phyloP scores from a whole-genome alignment of 2,888 invertebrate species.

The Meteorus cinctellus region DNA sequence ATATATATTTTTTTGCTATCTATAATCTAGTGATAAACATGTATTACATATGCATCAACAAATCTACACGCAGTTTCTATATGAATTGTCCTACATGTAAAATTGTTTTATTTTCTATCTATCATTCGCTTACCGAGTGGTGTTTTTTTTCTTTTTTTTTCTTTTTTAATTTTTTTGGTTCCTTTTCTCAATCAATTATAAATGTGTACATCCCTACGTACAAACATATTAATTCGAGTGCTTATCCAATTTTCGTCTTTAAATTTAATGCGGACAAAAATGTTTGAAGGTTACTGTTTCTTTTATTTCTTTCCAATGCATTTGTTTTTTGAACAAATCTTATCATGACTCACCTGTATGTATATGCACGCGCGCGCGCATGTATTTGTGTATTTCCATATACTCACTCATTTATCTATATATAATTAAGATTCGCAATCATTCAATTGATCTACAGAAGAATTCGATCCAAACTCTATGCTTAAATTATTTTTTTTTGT shows the following conservation, averaged over 20 bases:
- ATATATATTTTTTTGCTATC: neutral
- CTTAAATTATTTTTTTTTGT: neutral
- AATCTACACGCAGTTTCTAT: neutral
- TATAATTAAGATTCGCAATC: neutral
- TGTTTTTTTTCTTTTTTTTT: neutral
- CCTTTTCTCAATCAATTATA: too few species aligned
- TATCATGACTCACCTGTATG: neutral
- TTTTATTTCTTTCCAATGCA: neutral
- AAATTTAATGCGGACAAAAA: too few species aligned
- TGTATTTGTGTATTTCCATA: too few species aligned
- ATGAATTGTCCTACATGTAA: neutral
- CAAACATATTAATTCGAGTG: too few species aligned
- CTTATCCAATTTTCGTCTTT: too few species aligned
- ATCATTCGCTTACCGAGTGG: neutral
- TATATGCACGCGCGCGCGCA: neutral
- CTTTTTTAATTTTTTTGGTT: neutral
- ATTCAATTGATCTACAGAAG: neutral
- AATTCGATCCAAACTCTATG: neutral
- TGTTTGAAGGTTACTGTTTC: too few species aligned
- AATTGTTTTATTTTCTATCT: neutral
- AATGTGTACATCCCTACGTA: too few species aligned
- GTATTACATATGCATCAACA: neutral
- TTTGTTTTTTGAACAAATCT: neutral
- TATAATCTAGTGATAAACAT: neutral
- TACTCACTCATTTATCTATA: neutral